Evolutionary conservation across 2,113 vertebrate genomes (phyloP).

Genomic region (Microtus richardsoni): DNA sequence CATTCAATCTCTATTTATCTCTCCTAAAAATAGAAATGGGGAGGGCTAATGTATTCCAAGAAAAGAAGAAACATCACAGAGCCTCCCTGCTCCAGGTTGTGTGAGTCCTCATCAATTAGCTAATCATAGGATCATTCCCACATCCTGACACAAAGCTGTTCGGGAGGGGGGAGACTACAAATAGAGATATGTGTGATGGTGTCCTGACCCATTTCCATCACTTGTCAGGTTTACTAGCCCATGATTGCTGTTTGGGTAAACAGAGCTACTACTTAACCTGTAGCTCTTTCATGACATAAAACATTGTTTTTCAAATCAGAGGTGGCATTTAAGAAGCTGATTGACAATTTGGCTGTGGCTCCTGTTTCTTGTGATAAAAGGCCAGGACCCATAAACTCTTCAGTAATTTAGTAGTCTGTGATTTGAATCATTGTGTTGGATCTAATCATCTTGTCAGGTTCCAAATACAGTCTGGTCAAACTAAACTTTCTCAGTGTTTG

Average conservation of each 20-base stretch:
- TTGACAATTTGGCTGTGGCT: conserved; percentile 49
- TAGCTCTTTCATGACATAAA: conserved; percentile 11
- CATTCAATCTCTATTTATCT: conserved; percentile 67
- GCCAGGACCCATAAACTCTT: conserved; percentile 64
- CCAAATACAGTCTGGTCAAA: conserved; percentile 75
- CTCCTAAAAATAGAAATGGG: conserved; percentile 72
- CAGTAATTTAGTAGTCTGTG: conserved; percentile 81
- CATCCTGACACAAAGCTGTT: conserved; percentile 76
- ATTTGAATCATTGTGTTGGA: conserved; percentile 84
- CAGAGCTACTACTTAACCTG: conserved; percentile 46
- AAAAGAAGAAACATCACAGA: conserved; percentile 61
- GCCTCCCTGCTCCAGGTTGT: conserved; percentile 51
- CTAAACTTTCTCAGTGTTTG: conserved; percentile 46
- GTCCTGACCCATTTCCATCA: conserved; percentile 32
- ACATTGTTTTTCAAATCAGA: conserved; percentile 23
- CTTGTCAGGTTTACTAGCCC: neutral
- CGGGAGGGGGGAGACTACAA: conserved; percentile 50
- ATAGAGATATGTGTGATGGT: conserved; percentile 11
- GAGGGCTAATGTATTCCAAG: conserved; percentile 75
- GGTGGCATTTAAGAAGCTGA: conserved; percentile 25
- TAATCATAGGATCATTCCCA: conserved; percentile 59
- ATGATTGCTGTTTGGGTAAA: conserved; percentile 13
- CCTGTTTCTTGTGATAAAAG: conserved; percentile 76
- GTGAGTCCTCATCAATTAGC: conserved; percentile 72
- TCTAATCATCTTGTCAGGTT: conserved; percentile 79